Conservation (phyloP, 2,797 vertebrate genomes). For the Sebastes minor region DNA sequence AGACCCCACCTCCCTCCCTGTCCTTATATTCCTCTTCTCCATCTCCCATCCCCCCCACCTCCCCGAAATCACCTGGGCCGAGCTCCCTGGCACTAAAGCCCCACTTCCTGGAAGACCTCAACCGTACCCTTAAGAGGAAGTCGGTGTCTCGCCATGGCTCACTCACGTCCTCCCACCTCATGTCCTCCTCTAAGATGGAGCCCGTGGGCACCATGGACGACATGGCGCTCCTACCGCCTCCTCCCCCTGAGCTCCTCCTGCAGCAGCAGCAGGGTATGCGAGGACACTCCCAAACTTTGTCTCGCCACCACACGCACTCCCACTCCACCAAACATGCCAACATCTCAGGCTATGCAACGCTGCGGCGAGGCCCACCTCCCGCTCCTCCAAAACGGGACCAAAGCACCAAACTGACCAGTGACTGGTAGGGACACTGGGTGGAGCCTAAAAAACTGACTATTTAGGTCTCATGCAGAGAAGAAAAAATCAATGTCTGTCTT, state of each 20-base stretch:
- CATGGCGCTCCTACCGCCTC: slow-evolving; percentile 93
- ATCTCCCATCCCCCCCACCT: slow-evolving; percentile 88
- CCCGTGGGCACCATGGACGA: slow-evolving; percentile 96
- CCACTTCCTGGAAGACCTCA: slow-evolving; percentile 97
- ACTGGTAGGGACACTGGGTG: slow-evolving; percentile 82
- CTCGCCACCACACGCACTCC: slow-evolving; percentile 74
- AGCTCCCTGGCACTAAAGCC: slow-evolving; percentile 88
- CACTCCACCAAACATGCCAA: slow-evolving; percentile 86
- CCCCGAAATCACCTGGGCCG: slow-evolving; percentile 85
- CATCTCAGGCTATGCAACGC: slow-evolving; percentile 97
- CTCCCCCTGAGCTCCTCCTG: slow-evolving; percentile 92
- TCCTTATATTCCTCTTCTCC: slow-evolving; percentile 70
- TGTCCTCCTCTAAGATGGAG: slow-evolving; percentile 83
- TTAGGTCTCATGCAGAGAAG: slow-evolving; percentile 39
- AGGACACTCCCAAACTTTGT: slow-evolving; percentile 82
- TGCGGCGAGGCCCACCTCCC: slow-evolving; percentile 94
- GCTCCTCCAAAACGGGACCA: slow-evolving; percentile 97
- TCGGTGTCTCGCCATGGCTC: slow-evolving; percentile 95
- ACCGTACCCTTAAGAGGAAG: slow-evolving; percentile 97
- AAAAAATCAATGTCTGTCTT: slow-evolving; percentile 51
- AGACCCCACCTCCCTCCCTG: slow-evolving; percentile 73
- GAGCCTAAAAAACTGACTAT: slow-evolving; percentile 44
- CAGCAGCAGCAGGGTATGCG: slow-evolving; percentile 86
- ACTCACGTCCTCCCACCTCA: slow-evolving; percentile 86
- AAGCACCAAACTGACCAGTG: slow-evolving; percentile 96